phyloP scores from a whole-genome alignment of 2,797 vertebrate species.

The Semaprochilodus insignis region DNA sequence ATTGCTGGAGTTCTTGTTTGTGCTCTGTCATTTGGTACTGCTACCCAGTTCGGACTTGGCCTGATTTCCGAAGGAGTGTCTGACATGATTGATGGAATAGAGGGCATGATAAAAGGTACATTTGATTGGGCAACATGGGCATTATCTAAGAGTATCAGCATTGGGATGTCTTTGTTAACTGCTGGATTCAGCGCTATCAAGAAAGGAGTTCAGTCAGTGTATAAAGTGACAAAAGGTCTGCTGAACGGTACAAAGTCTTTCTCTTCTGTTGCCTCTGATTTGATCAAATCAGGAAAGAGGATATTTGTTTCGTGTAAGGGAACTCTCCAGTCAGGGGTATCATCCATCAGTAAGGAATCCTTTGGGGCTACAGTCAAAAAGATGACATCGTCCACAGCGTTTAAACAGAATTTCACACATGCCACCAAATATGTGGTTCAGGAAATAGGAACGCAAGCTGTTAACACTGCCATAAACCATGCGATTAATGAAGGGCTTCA shows the following conservation, averaged over 20 bases:
- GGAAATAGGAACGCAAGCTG: constrained; percentile 35
- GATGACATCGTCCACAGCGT: constrained; percentile 1
- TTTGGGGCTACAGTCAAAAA: constrained; percentile 20
- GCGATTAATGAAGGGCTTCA: constrained; percentile 6
- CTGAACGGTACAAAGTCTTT: constrained; percentile 49
- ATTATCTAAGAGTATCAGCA: constrained; percentile 54
- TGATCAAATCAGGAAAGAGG: constrained; percentile 47
- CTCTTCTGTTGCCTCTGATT: constrained; percentile 31
- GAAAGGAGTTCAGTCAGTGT: constrained; percentile 14
- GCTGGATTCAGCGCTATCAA: constrained; percentile 45
- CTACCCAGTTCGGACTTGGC: constrained; percentile 43
- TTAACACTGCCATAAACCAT: constrained; percentile 20
- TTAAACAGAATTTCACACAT: constrained; percentile 19
- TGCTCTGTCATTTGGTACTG: constrained; percentile 44
- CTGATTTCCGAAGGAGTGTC: constrained; percentile 55
- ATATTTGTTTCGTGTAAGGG: constrained; percentile 25
- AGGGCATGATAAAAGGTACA: constrained; percentile 51
- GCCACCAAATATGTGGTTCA: not conserved
- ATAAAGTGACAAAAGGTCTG: constrained; percentile 30
- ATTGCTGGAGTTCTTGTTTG: constrained; percentile 49
- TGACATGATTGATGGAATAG: constrained; percentile 53
- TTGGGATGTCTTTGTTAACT: constrained; percentile 51
- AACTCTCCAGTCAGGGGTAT: not conserved
- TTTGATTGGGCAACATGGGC: constrained; percentile 60
- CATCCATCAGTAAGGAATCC: not conserved